Evolutionary conservation across 1,140 invertebrate species (phyloP).

Genomic region (Dendrolimus kikuchii): DNA sequence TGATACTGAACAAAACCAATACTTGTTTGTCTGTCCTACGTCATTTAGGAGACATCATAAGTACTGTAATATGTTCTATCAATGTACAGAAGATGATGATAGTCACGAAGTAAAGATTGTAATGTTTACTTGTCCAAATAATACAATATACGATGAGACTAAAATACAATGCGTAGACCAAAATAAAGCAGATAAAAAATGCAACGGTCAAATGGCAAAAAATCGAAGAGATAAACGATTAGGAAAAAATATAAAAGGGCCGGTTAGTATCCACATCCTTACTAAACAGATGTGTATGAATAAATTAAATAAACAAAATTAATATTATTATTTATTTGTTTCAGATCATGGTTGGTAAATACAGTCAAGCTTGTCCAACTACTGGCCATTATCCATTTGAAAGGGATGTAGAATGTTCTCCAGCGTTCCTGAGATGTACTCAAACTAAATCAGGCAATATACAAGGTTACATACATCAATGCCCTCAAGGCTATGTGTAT

Average conservation of each 20-base stretch:
- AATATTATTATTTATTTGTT: conserved; percentile 38
- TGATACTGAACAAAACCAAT: conserved; percentile 76
- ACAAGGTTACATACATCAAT: conserved; percentile 82
- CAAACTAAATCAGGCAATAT: conserved; percentile 68
- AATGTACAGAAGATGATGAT: conserved; percentile 79
- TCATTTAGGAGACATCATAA: conserved; percentile 87
- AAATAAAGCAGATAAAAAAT: conserved; percentile 72
- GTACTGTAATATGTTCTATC: conserved; percentile 88
- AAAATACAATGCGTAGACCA: conserved; percentile 80
- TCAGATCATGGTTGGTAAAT: conserved; percentile 75
- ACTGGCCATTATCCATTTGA: conserved; percentile 80
- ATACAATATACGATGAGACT: conserved; percentile 82
- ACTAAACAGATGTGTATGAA: neutral
- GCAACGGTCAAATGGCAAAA: conserved; percentile 71
- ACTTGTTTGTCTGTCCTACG: conserved; percentile 82
- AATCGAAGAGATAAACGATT: conserved; percentile 72
- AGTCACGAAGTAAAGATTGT: conserved; percentile 81
- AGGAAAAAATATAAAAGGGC: conserved; percentile 68
- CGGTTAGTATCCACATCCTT: conserved; percentile 69
- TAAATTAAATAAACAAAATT: conserved; percentile 9
- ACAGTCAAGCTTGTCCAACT: conserved; percentile 75
- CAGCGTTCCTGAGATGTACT: conserved; percentile 82
- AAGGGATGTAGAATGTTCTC: conserved; percentile 76
- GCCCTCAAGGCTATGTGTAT: conserved; percentile 82
- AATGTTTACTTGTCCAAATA: conserved; percentile 82